phyloP scores from a whole-genome alignment of 2,888 invertebrate species.

The Sisyra terminalis region DNA sequence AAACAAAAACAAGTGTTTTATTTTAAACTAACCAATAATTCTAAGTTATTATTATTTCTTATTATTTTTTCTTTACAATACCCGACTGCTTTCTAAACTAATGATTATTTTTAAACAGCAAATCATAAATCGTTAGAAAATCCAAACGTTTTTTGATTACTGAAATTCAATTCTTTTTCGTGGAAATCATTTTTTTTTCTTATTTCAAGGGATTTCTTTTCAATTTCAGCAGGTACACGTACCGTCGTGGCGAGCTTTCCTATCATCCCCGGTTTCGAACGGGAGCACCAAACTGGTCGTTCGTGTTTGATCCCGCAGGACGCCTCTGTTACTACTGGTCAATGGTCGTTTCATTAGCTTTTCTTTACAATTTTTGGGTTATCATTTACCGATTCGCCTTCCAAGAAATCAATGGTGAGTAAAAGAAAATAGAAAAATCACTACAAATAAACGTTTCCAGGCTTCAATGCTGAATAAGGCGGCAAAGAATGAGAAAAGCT shows the following conservation, averaged over 20 bases:
- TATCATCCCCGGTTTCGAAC: slow-evolving; percentile 46
- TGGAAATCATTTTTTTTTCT: too few species aligned
- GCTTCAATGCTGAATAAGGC: too few species aligned
- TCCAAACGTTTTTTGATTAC: too few species aligned
- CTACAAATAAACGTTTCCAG: too few species aligned
- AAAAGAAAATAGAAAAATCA: too few species aligned
- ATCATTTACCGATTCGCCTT: slow-evolving; percentile 98
- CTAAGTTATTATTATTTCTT: background rate
- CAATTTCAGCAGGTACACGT: slow-evolving; percentile 31
- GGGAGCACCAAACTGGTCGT: slow-evolving; percentile 69
- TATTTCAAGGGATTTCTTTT: slow-evolving; percentile 1
- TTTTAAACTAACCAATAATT: too few species aligned
- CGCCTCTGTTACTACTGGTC: slow-evolving; percentile 94
- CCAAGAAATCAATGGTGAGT: slow-evolving; percentile 90
- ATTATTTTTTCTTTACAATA: background rate
- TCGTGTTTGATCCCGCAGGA: slow-evolving; percentile 97
- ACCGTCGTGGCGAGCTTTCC: slow-evolving; percentile 37
- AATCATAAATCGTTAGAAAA: too few species aligned
- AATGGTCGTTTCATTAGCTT: slow-evolving; percentile 89
- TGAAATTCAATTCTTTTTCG: too few species aligned
- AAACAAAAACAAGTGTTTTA: too few species aligned
- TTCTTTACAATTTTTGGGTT: slow-evolving; percentile 95
- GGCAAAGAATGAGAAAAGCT: too few species aligned
- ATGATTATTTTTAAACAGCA: too few species aligned
- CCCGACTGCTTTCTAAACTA: too few species aligned